Evolutionary conservation across 2,113 vertebrate genomes (phyloP), one percentile per base, ranked within the genome.

Genomic region (Zosterops lateralis): DNA sequence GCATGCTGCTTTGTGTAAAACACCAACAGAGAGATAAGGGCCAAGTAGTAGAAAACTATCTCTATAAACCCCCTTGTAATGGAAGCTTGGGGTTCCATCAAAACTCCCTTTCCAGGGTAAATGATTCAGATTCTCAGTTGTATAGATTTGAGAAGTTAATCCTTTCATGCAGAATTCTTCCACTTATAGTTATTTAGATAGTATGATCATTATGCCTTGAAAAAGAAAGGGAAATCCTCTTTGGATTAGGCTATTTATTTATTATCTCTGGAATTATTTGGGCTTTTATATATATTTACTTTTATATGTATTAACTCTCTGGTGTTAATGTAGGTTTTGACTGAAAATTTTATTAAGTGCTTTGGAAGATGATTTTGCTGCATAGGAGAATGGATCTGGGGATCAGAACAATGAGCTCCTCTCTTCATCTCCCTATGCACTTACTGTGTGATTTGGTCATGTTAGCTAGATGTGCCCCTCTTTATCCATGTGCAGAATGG

Each of bases 21-120:
- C 51, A 95, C 86, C 76, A 18, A 1, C 31, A 60, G 83, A 96
- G 70, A 90, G 90, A 95, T 80, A 92, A 93, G 68, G 50, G 34
- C 36, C 75, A 95, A 90, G 77, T 22, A 93, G 34, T 71, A 83
- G 2, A 19, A 84, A 95, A 88, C 47, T 77, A 81, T 68, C 57
- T 95, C 40, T 84, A 87, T 91, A 91, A 96, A 89, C 10, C 4
- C 20, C 34, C 25, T 87, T 36, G 50, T 40, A 87, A 88, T 57
- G 74, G 90, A 95, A 95, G 89, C 70, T 17, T 56, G 31, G 61
- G 28, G 16, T 44, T 80, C 73, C 42, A 32, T 65, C 68, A 58
- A 66, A 89, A n/a, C 6, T 42, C n/a, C 48, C 16, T 58, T 94
- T 84, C n/a, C 17, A 40, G 47, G 65, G 44, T 21, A 26, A 57